phyloP scores from a whole-genome alignment of 2,888 invertebrate genomes.

The Morpho achilles region DNA sequence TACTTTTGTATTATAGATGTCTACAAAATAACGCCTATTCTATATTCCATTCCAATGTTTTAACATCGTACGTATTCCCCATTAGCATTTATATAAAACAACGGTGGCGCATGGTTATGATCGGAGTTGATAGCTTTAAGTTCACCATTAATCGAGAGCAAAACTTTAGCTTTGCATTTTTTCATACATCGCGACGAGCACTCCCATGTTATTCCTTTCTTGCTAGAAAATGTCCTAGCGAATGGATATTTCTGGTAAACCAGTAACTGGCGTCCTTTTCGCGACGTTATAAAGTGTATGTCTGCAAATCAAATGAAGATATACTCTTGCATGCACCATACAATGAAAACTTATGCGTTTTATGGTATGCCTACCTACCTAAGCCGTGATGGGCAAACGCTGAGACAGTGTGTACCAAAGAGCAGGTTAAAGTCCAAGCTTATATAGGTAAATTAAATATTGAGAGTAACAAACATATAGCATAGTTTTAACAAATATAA shows the following conservation, averaged over 20 bases:
- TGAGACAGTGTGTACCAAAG: too few species aligned
- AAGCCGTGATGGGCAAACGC: too few species aligned
- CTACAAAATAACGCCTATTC: too few species aligned
- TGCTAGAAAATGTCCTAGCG: neutral
- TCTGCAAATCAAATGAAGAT: neutral
- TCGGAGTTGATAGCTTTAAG: neutral
- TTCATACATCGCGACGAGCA: neutral
- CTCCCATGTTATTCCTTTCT: conserved; percentile 2
- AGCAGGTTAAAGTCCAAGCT: too few species aligned
- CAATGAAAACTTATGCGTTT: too few species aligned
- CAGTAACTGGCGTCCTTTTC: neutral
- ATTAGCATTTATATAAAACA: neutral
- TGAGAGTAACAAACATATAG: too few species aligned
- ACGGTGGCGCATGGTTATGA: neutral
- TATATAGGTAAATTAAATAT: too few species aligned
- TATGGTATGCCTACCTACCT: too few species aligned
- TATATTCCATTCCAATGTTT: neutral
- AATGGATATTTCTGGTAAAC: neutral
- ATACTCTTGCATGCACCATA: too few species aligned
- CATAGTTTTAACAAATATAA: too few species aligned
- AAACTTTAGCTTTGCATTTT: neutral
- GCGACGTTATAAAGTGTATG: conserved; percentile 1
- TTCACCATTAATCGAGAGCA: neutral
- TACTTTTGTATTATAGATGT: too few species aligned
- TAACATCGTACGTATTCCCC: neutral